Percentiles rank a stretch among this genome's conserved stretches.
These are phyloP conservation scores for Reinhardtius hippoglossoides DNA, from an alignment of 2,113 vertebrate genomes.

Conservation along the genomic window DNA sequence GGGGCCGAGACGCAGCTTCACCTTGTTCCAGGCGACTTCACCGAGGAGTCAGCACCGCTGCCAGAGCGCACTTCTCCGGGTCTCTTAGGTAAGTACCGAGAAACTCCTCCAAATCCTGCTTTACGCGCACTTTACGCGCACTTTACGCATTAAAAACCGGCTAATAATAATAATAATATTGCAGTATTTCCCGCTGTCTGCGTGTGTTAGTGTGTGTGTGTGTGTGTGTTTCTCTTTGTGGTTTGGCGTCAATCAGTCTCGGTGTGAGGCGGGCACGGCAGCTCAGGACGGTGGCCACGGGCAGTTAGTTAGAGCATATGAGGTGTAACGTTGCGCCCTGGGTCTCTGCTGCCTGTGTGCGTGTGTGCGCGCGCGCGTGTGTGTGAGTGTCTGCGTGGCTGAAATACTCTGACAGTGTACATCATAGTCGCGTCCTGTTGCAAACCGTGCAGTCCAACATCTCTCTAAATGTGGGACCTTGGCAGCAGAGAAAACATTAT, in stretches of 20 bases:
- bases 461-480: conserved; percentile 16
- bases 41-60: conserved; percentile 51
- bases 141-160: conserved; percentile 25
- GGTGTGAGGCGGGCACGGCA: conserved; percentile 49
- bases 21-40: not conserved
- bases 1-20: not conserved
- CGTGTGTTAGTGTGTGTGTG: not conserved
- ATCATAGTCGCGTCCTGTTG: conserved; percentile 37
- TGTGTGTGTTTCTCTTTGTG: conserved; percentile 33
- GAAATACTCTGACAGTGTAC: conserved; percentile 35
- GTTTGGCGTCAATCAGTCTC: conserved; percentile 80
- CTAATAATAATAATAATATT: conserved; percentile 36
- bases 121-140: conserved; percentile 19
- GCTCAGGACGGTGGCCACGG: conserved; percentile 70
- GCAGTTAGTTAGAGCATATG: conserved; percentile 30
- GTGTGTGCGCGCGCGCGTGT: not conserved
- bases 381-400: conserved; percentile 6
- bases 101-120: conserved; percentile 6
- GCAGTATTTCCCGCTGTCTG: conserved; percentile 52
- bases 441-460: not conserved
- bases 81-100: conserved; percentile 73
- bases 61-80: conserved; percentile 44
- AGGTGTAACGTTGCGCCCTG: conserved; percentile 61
- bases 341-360: conserved; percentile 30
- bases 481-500: conserved; percentile 16